These are phyloP conservation scores for Chloroceryle amazona DNA, from an alignment of 2,797 vertebrate genomes.

Conservation along the genomic window DNA sequence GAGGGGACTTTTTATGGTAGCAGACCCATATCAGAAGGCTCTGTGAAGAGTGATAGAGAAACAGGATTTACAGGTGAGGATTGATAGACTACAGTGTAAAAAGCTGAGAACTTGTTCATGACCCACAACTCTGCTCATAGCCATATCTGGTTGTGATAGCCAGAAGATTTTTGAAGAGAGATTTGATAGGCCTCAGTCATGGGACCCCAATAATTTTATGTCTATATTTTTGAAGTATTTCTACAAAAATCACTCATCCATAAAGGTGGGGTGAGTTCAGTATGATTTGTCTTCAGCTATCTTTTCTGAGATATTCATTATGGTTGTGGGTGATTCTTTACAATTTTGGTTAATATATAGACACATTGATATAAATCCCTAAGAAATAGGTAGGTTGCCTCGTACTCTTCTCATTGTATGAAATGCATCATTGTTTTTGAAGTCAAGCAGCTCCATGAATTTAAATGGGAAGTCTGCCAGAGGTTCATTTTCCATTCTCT, in stretches of 20 bases:
- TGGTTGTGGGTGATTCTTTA: background rate
- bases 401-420: background rate
- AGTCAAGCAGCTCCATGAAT: background rate
- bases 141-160: background rate
- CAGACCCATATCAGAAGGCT: background rate
- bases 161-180: background rate
- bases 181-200: background rate
- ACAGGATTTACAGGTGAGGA: background rate
- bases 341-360: background rate
- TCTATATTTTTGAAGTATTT: background rate
- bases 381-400: background rate
- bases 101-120: background rate
- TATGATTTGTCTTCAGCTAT: background rate
- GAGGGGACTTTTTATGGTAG: background rate
- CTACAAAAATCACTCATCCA: background rate
- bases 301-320: background rate
- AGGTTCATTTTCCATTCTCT: background rate
- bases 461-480: background rate
- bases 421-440: background rate
- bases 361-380: background rate
- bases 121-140: background rate
- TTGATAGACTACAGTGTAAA: background rate
- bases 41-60: background rate
- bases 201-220: background rate
- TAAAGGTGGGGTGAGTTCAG: background rate